phyloP scores from a whole-genome alignment of 2,797 vertebrate species.

The Sylvilagus floridanus region DNA sequence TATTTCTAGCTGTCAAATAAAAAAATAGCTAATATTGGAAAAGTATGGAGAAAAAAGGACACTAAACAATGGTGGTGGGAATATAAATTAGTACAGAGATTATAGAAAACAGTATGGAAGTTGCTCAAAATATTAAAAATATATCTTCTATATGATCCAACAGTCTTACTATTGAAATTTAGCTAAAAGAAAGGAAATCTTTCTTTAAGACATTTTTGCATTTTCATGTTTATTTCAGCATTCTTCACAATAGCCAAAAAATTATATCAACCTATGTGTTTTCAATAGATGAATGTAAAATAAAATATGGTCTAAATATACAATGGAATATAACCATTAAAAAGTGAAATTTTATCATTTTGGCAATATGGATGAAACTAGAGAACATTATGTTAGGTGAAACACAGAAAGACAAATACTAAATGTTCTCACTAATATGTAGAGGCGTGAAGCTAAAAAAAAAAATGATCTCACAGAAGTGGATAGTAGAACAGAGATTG shows the following conservation, averaged over 20 bases:
- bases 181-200: background rate
- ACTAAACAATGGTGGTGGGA: background rate
- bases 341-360: background rate
- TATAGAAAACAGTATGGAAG: background rate
- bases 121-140: background rate
- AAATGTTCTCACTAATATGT: background rate
- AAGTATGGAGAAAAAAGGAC: background rate
- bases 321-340: background rate
- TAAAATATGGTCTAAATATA: too few relatives aligned
- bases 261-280: background rate
- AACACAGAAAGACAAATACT: background rate
- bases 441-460: background rate
- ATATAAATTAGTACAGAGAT: background rate
- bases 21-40: background rate
- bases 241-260: background rate
- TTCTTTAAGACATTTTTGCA: background rate
- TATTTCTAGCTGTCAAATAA: too few relatives aligned
- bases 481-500: background rate
- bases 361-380: background rate
- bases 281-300: too few relatives aligned
- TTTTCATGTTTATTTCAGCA: background rate
- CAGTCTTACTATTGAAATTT: background rate
- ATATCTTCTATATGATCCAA: background rate
- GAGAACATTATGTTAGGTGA: background rate
- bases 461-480: background rate